Percentiles rank a stretch among this genome's conserved stretches.
Evolutionary conservation across 2,888 invertebrate genomes (phyloP).

Genomic region (Palloptera scutellata): DNA sequence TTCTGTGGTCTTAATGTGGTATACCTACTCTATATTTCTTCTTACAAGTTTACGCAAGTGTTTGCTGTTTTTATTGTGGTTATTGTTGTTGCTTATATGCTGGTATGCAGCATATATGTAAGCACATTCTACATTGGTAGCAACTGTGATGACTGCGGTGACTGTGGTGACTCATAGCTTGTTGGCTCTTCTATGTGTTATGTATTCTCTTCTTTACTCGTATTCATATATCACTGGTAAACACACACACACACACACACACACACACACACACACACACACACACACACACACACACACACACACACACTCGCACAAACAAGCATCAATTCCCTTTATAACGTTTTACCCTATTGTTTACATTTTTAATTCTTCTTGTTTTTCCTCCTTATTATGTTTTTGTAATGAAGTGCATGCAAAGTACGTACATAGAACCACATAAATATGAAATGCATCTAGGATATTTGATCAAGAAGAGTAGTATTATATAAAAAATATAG

Average conservation of each 20-base stretch:
- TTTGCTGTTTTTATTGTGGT: slow-evolving; percentile 17
- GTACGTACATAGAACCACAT: no score
- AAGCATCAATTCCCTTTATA: no score
- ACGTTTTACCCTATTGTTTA: slow-evolving; percentile 12
- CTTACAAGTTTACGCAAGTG: slow-evolving; percentile 20
- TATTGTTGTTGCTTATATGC: slow-evolving; percentile 8
- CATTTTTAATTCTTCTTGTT: slow-evolving; percentile 25
- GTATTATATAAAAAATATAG: no score
- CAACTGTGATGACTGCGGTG: not conserved
- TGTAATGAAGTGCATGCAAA: slow-evolving; percentile 21
- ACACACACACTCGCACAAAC: not conserved
- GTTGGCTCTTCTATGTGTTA: slow-evolving; percentile 6
- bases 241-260: not conserved
- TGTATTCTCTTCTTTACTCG: no score
- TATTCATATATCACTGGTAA: no score
- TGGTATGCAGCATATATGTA: not conserved
- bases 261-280: no score
- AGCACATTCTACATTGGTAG: no score
- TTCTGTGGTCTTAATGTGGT: slow-evolving; percentile 9
- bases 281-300: no score
- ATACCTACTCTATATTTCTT: not conserved
- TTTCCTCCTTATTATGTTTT: slow-evolving; percentile 12
- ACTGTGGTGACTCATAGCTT: slow-evolving; percentile 25
- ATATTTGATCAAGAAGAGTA: no score
- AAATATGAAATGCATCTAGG: no score